These are phyloP conservation scores for Nomada lathburiana DNA, from an alignment of 2,888 invertebrate species.

Conservation along the genomic window DNA sequence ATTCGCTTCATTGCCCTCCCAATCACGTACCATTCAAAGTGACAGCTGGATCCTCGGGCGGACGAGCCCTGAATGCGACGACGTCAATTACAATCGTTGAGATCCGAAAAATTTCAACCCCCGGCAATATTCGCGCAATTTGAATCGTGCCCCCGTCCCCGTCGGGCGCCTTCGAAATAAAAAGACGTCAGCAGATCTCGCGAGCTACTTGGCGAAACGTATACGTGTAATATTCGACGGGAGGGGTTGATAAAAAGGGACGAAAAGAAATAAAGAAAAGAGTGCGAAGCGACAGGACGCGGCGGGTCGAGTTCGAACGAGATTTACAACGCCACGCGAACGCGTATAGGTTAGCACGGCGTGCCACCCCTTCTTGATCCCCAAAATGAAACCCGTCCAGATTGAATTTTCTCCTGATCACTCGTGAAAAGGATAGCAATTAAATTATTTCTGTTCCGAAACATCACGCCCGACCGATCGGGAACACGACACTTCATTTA, in stretches of 20 bases:
- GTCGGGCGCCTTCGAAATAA: slow-evolving; percentile 18
- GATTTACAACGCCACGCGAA: slow-evolving; percentile 46
- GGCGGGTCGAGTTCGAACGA: slow-evolving; percentile 25
- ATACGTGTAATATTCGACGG: background rate
- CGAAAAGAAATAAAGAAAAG: background rate
- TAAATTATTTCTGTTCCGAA: slow-evolving; percentile 39
- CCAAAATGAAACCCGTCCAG: slow-evolving; percentile 40
- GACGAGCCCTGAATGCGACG: slow-evolving; percentile 62
- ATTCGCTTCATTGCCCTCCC: slow-evolving; percentile 79
- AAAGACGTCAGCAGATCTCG: slow-evolving; percentile 57
- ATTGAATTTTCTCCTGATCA: slow-evolving; percentile 49
- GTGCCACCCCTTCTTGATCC: slow-evolving; percentile 30
- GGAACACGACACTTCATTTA: slow-evolving; percentile 43
- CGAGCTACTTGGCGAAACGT: slow-evolving; percentile 30
- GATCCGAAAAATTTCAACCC: slow-evolving; percentile 65
- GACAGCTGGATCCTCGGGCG: slow-evolving; percentile 74
- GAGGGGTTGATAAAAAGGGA: no score
- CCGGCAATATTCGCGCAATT: slow-evolving; percentile 63
- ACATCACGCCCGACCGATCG: slow-evolving; percentile 18
- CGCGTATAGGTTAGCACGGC: slow-evolving; percentile 24
- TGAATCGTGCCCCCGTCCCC: slow-evolving; percentile 38
- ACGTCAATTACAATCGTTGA: slow-evolving; percentile 70
- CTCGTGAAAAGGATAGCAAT: slow-evolving; percentile 51
- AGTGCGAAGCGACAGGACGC: slow-evolving; percentile 5
- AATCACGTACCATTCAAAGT: slow-evolving; percentile 81